Conservation (phyloP, 2,888 invertebrate species). For the Tetragnatha montana region DNA sequence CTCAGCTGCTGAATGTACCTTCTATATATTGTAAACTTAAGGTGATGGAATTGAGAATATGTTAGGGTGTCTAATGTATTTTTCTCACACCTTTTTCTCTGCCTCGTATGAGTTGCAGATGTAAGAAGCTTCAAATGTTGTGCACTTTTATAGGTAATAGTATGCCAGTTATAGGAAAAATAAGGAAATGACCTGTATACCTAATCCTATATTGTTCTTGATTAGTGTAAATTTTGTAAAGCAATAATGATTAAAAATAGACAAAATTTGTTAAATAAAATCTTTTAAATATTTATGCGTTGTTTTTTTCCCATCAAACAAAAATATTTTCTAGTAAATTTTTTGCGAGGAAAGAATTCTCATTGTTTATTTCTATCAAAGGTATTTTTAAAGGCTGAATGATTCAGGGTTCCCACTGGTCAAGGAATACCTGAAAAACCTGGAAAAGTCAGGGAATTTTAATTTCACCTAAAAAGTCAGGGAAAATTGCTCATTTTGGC, state of each 20-base stretch:
- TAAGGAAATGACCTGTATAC: slow-evolving; percentile 65
- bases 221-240: slow-evolving; percentile 70
- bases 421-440: too few species aligned
- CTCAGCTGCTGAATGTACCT: slow-evolving; percentile 50
- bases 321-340: too few species aligned
- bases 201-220: slow-evolving; percentile 64
- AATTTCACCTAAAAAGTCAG: too few species aligned
- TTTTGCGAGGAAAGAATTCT: too few species aligned
- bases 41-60: slow-evolving; percentile 57
- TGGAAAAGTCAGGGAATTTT: too few species aligned
- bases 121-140: slow-evolving; percentile 61
- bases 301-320: slow-evolving; percentile 8
- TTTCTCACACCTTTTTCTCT: slow-evolving; percentile 66
- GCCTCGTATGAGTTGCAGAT: slow-evolving; percentile 59
- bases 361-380: too few species aligned
- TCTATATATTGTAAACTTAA: slow-evolving; percentile 25
- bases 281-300: slow-evolving; percentile 36
- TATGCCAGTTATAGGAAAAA: slow-evolving; percentile 60
- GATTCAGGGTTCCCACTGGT: too few species aligned
- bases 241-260: slow-evolving; percentile 67
- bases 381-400: too few species aligned
- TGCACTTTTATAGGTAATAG: slow-evolving; percentile 70
- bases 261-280: slow-evolving; percentile 69
- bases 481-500: too few species aligned
- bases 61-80: slow-evolving; percentile 60